phyloP scores from a whole-genome alignment of 2,888 invertebrate genomes.

The Rapana venosa region DNA sequence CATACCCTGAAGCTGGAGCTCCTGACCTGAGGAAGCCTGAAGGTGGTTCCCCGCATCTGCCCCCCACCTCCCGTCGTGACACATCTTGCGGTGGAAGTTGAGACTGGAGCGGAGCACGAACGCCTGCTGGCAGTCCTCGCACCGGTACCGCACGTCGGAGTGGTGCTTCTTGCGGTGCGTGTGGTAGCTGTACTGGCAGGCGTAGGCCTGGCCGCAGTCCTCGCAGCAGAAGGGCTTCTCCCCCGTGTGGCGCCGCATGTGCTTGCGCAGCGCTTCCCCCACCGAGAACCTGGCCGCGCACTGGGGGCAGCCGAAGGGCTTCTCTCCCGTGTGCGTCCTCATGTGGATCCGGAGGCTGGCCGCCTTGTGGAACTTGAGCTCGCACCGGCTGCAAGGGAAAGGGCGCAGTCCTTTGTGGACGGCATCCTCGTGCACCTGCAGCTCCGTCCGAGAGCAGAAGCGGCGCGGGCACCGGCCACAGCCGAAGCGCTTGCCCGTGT shows the following conservation, averaged over 20 bases:
- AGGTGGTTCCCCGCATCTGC: too few relatives aligned
- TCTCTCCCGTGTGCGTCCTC: constrained; percentile 35
- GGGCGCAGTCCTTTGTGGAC: constrained; percentile 38
- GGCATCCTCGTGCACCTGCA: not conserved
- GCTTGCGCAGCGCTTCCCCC: constrained; percentile 32
- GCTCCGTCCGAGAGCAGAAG: not conserved
- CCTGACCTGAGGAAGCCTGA: too few relatives aligned
- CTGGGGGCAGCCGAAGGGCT: constrained; percentile 42
- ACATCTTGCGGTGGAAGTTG: constrained; percentile 14
- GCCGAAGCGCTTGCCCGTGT: not conserved
- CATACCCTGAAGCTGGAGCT: too few relatives aligned
- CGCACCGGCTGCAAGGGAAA: constrained; percentile 43
- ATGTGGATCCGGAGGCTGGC: constrained; percentile 45
- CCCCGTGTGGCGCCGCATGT: constrained; percentile 46
- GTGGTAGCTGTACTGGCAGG: constrained; percentile 36
- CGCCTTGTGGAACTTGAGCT: constrained; percentile 27
- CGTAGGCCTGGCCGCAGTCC: constrained; percentile 44
- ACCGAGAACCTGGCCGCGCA: constrained; percentile 41
- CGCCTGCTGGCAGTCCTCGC: not conserved
- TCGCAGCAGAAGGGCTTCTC: constrained; percentile 47
- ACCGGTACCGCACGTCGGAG: not conserved
- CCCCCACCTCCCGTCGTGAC: not conserved
- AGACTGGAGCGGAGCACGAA: not conserved
- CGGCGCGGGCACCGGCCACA: not conserved
- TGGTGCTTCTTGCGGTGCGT: constrained; percentile 34